phyloP scores from a whole-genome alignment of 2,797 vertebrate species.

The Myiotriccus ornatus region DNA sequence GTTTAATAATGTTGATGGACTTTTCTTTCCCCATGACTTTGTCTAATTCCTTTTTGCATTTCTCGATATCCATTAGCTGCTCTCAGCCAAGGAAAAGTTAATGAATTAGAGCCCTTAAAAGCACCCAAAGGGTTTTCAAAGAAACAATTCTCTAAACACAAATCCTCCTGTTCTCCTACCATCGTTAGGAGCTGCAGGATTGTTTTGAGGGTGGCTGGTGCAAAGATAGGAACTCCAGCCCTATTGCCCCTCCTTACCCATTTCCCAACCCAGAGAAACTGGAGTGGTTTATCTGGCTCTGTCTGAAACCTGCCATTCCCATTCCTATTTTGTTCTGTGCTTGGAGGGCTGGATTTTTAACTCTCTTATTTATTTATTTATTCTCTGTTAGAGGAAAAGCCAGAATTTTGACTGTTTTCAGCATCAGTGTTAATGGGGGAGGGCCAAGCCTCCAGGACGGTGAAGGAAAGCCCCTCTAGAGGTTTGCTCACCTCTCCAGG shows the following conservation, averaged over 20 bases:
- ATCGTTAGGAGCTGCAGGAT: neutral
- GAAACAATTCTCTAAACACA: neutral
- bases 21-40: neutral
- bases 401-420: neutral
- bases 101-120: constrained; percentile 43
- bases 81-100: constrained; percentile 35
- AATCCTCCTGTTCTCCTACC: neutral
- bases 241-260: neutral
- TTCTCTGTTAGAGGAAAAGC: neutral
- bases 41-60: constrained; percentile 39
- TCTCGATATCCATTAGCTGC: neutral
- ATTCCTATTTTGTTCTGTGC: neutral
- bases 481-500: neutral
- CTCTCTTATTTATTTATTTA: neutral
- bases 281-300: neutral
- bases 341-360: neutral
- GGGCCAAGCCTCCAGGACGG: too few relatives aligned
- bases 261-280: neutral
- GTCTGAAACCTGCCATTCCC: neutral
- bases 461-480: neutral
- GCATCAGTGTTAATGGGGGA: fast-evolving
- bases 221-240: neutral
- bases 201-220: neutral
- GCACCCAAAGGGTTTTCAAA: neutral
- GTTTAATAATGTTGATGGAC: neutral